Base-by-base conservation (phyloP, 1,140 invertebrate genomes). In the Chionoecetes opilio region DNA sequence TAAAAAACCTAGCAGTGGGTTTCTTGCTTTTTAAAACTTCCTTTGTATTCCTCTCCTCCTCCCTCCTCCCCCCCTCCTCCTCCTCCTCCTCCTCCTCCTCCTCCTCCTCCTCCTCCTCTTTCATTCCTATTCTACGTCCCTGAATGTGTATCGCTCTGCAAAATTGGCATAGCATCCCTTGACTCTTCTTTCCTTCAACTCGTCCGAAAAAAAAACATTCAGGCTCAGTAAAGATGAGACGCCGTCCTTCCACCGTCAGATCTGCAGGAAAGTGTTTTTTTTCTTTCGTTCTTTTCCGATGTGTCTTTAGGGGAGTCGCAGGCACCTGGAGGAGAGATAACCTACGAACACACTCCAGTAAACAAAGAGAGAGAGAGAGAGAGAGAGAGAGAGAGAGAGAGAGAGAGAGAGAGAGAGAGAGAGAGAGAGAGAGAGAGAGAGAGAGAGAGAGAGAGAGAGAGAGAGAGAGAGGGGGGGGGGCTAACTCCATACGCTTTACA, bases 81-180 rank as follows among this genome's bases (percentile, higher is more conserved):
- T 37, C 29, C 31, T 38, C 37, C 85, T 38, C 34, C 32, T 87
- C 85, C 85, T 87, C 32, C 37, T 38, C 85, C 85, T 87, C 31
- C 37, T 38, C 37, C 31, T 87, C 85, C n/a, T 38, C 11, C 85
- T 87, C 34, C 37, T 38, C 11, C 85, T 87, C 14, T 31, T 38
- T 32, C 85, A 34, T 26, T 87, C n/a, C 37, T 32, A 2, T 21
- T 31, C 32, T 3, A 84, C 26, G 26, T 84, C 26, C 82, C n/a
- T 84, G 6, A n/a, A n/a, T n/a, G n/a, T n/a, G 46, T 53, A 17
- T 37, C 85, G 32, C 85, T 29, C 32, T 38, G 3, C 34, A 37
- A 17, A 21, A 26, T 38, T 32, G 34, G 17, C 85, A 21, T 38
- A 53, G 46, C 9, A 3, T 87, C 14, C 85, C 85, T 26, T 87